These are phyloP conservation scores for Plebejus anna DNA, from an alignment of 2,888 invertebrate genomes.

Conservation along the genomic window DNA sequence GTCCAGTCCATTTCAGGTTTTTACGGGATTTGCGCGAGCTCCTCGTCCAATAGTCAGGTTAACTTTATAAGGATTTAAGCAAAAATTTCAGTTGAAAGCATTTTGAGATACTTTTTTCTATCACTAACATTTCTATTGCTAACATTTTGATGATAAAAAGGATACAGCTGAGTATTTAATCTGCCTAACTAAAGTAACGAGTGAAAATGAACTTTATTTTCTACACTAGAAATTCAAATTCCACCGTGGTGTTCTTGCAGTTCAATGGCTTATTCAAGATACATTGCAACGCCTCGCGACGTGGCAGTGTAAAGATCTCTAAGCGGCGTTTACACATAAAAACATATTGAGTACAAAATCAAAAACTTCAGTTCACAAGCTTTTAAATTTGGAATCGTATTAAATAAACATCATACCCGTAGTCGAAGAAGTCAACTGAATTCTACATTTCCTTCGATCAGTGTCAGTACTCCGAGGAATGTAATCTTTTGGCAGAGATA, in stretches of 20 bases:
- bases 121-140: no score
- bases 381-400: background rate
- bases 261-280: background rate
- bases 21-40: conserved; percentile 51
- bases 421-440: conserved; percentile 32
- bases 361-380: background rate
- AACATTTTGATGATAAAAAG: no score
- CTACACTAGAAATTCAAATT: no score
- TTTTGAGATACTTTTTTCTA: background rate
- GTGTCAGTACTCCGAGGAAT: conserved; percentile 38
- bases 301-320: background rate
- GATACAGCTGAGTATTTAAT: no score
- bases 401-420: conserved; percentile 21
- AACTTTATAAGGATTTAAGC: conserved; percentile 33
- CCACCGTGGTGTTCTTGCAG: no score
- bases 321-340: background rate
- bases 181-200: no score
- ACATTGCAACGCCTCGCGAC: background rate
- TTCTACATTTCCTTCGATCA: conserved; percentile 40
- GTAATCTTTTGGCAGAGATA: conserved; percentile 43
- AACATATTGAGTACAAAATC: background rate
- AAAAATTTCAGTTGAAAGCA: conserved; percentile 32
- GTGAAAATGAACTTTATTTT: no score
- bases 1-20: conserved; percentile 46
- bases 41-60: conserved; percentile 37